Conservation (phyloP, 2,113 vertebrate species). For the Megaceryle torquata region DNA sequence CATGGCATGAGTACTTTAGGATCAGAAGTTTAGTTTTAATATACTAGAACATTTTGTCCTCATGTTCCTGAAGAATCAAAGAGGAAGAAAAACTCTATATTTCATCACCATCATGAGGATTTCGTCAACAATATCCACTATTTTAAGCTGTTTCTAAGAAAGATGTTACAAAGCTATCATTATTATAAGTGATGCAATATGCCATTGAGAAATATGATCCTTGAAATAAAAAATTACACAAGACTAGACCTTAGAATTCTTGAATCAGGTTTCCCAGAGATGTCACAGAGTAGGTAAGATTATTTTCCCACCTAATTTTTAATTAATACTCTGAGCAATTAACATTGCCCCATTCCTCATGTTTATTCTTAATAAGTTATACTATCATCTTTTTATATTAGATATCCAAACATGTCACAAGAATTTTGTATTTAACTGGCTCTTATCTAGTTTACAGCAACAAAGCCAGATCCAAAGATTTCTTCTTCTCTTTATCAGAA, state of each 20-base stretch:
- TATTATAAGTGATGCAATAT: not conserved
- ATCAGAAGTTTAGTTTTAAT: not conserved
- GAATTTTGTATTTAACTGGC: not conserved
- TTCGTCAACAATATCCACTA: not conserved
- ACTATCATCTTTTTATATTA: not conserved
- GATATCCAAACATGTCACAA: not conserved
- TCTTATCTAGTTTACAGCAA: not conserved
- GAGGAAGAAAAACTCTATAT: not conserved
- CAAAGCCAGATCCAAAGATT: not conserved
- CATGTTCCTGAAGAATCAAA: not conserved
- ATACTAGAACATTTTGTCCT: not conserved
- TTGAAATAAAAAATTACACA: not conserved
- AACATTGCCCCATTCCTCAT: not conserved
- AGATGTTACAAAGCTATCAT: not conserved
- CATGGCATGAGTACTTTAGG: not conserved
- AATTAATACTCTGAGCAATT: not conserved
- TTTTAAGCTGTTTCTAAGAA: not conserved
- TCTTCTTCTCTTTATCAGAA: not conserved
- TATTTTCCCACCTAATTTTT: not conserved
- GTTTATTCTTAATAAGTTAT: not conserved
- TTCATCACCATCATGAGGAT: not conserved
- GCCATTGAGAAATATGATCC: not conserved
- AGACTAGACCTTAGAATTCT: not conserved
- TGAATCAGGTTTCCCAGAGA: not conserved
- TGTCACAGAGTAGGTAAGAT: not conserved